Conservation (phyloP, 2,888 invertebrate species). For the Oscheius onirici region DNA sequence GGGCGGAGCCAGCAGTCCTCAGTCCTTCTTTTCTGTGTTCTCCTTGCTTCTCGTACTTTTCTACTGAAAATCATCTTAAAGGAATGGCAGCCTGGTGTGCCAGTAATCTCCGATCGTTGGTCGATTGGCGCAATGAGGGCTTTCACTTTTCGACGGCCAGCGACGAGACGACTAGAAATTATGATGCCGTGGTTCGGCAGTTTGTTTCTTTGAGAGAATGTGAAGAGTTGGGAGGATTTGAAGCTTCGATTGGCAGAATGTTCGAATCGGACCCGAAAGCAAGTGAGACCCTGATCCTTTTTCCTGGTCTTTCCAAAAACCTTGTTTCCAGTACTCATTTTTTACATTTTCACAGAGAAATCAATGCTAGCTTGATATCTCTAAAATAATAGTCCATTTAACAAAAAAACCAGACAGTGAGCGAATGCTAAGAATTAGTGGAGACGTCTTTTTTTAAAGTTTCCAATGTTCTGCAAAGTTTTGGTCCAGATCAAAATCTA, state of each 20-base stretch:
- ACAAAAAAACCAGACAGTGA: too few relatives aligned
- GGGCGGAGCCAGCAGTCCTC: slow-evolving; percentile 1
- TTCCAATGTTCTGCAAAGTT: too few relatives aligned
- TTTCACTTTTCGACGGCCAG: slow-evolving; percentile 54
- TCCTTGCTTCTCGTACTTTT: slow-evolving; percentile 1
- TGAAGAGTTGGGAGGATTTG: slow-evolving; percentile 73
- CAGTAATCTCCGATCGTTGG: slow-evolving; percentile 1
- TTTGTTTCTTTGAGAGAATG: slow-evolving; percentile 73
- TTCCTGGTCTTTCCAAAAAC: too few relatives aligned
- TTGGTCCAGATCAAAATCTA: too few relatives aligned
- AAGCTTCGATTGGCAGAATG: slow-evolving; percentile 72
- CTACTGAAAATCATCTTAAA: too few relatives aligned
- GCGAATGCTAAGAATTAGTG: too few relatives aligned
- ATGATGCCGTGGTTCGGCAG: slow-evolving; percentile 74
- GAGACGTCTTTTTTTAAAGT: too few relatives aligned
- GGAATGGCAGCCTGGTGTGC: slow-evolving; percentile 2
- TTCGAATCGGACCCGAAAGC: slow-evolving; percentile 73
- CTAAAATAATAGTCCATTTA: too few relatives aligned
- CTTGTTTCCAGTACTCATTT: not conserved
- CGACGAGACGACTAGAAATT: slow-evolving; percentile 64
- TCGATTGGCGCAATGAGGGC: slow-evolving; percentile 60
- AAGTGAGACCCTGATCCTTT: slow-evolving; percentile 66
- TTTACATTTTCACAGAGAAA: too few relatives aligned
- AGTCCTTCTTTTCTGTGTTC: not conserved
- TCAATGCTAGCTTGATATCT: too few relatives aligned